Evolutionary conservation across 2,888 invertebrate species (phyloP), one percentile per base, ranked within the genome.

Genomic region (Chirona hameri): DNA sequence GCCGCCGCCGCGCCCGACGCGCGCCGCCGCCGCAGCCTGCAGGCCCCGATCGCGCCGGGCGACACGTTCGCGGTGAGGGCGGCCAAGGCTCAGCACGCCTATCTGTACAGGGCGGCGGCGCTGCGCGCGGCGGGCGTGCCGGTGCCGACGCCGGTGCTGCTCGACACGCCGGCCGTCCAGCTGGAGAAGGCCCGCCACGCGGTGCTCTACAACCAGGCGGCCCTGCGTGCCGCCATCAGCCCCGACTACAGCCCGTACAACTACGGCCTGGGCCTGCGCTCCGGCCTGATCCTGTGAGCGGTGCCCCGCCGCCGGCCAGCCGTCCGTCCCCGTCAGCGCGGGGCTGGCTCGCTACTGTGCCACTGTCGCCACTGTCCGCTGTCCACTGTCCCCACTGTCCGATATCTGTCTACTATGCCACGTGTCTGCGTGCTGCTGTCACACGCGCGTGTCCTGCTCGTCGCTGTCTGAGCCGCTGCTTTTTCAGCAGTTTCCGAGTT

Each of bases 61-160:
- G 76, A 76, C 46, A 76, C 76, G 0, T 24, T 24, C 12, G 65
- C 4, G n/a, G 89, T 88, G 83, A 85, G 87, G 39, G 89, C 83
- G 90, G 86, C 86, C 83, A 86, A 85, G 83, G 84, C 83, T 21
- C 39, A 24, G 76, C 27, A 27, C 46, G 27, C 24, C 46, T 5
- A 18, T 7, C 39, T 46, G 24, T 82, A 14, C 65, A n/a, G 18
- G 24, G 76, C 21, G 18, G 83, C 83, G 46, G 82, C 81, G 76
- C 55, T 82, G 55, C 46, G 46, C 24, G 24, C 39, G 18, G 82
- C 80, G 29, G 81, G 27, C 39, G 14, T 46, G 39, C 76, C 76
- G 24, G 24, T 76, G 65, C n/a, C 65, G 10, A 27, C n/a, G n/a
- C n/a, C 5, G 5, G 46, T 46, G 76, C 76, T 18, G 18, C 21